phyloP scores from a whole-genome alignment of 2,888 invertebrate species.

The Psococerastis gibbosa region DNA sequence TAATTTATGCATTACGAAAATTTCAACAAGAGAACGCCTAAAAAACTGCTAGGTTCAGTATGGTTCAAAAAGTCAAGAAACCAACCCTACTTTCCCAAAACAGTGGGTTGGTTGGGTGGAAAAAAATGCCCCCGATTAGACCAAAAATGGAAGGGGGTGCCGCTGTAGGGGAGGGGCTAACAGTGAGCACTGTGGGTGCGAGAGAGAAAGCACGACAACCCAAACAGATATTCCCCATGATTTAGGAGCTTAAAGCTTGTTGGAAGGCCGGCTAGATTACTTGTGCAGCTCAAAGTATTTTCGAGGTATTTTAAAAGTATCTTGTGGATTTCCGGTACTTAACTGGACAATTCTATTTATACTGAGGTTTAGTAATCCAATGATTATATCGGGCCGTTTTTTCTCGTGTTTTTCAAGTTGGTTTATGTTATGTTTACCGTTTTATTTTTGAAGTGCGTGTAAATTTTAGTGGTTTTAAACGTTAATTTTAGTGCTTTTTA shows the following conservation, averaged over 20 bases:
- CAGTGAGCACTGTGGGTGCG: neutral
- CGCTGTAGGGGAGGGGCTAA: neutral
- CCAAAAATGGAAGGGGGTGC: neutral
- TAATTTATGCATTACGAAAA: no score
- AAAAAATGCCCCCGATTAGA: neutral
- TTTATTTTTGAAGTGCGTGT: no score
- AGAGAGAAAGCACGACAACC: neutral
- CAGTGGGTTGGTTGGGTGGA: neutral
- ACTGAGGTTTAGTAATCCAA: neutral
- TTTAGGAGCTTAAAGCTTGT: constrained; percentile 50
- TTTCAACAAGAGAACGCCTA: neutral
- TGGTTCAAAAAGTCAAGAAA: neutral
- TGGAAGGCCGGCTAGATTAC: constrained; percentile 57
- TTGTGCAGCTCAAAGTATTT: constrained; percentile 7
- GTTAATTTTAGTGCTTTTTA: no score
- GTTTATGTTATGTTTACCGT: no score
- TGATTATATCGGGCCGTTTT: constrained; percentile 1
- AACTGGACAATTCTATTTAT: constrained; percentile 7
- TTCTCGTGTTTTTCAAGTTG: no score
- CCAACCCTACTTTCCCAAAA: neutral
- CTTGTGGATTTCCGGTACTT: constrained; percentile 9
- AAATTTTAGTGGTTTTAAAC: no score
- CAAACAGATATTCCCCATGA: constrained; percentile 28
- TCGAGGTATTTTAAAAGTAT: constrained; percentile 11
- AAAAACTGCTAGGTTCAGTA: neutral